Evolutionary conservation across 1,140 invertebrate genomes (phyloP), one percentile per base, ranked within the genome.

Genomic region (Drosophila punjabiensis): DNA sequence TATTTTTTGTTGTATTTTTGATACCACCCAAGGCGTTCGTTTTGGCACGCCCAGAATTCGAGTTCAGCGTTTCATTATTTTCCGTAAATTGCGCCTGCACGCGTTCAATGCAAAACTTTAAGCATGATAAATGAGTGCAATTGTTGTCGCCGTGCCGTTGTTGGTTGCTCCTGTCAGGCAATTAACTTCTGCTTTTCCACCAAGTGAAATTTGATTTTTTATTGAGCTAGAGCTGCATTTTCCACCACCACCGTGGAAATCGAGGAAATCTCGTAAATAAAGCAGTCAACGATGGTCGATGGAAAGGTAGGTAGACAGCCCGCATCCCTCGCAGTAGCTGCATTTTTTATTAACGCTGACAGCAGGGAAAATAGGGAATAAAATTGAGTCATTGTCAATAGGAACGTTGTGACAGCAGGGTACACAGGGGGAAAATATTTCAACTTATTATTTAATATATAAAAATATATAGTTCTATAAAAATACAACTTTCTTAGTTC

Each of bases 31-130:
- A 87, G 84, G 83, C 52, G 82, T 84, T 53, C 18, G 58, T 76
- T 76, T 81, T 79, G 83, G 76, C 83, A 87, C 83, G 77, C 84
- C 80, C 84, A 52, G 48, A 75, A 81, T 78, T 81, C 33, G 62
- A 64, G 48, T 52, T 80, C 47, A 28, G 64, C 61, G 35, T 76
- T 86, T 82, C 79, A 82, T 86, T 85, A 82, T 77, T 63, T 71
- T 62, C 64, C 63, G 63, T 66, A 87, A 88, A 87, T 88, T 83
- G 85, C 82, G 85, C 87, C 80, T 83, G 81, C 84, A 83, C 80
- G 81, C 84, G 76, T 64, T 76, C 78, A 78, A 88, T 88, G 85
- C 85, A 89, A 71, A 89, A 88, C 81, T 81, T 89, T 84, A 84
- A 89, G 81, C 79, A 84, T 88, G 85, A 89, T 88, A 89, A 89